Evolutionary conservation across 2,797 vertebrate species (phyloP).

Genomic region (Tolypeutes matacus): DNA sequence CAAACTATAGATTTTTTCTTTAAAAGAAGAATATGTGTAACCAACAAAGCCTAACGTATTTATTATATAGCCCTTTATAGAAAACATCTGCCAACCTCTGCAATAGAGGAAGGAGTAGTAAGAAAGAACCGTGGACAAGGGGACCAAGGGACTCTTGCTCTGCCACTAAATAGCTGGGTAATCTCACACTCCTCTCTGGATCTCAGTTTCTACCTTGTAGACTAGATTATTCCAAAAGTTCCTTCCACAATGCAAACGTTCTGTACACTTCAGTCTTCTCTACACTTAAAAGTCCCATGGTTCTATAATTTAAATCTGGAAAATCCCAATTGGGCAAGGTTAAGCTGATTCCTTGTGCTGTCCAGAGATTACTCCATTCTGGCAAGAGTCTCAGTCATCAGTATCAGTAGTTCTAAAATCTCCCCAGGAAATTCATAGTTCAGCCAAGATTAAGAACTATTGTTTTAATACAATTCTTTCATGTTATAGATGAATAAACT

Average conservation of each 20-base stretch:
- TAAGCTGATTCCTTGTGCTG: not conserved
- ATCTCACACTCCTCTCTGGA: not conserved
- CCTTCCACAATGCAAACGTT: slow-evolving; percentile 24
- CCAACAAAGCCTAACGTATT: not conserved
- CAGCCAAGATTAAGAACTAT: not conserved
- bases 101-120: not conserved
- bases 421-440: not conserved
- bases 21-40: slow-evolving; percentile 17
- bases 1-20: slow-evolving; percentile 46
- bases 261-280: not conserved
- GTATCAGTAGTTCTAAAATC: not conserved
- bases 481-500: slow-evolving; percentile 59
- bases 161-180: slow-evolving; percentile 15
- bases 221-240: slow-evolving; percentile 4
- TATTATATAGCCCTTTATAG: slow-evolving; percentile 12
- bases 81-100: not conserved
- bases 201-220: slow-evolving; percentile 46
- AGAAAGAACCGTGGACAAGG: not conserved
- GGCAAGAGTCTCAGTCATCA: not conserved
- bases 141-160: not conserved
- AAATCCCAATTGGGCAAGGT: slow-evolving; percentile 17
- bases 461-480: not conserved
- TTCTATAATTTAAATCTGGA: slow-evolving; percentile 41
- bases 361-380: slow-evolving; percentile 50
- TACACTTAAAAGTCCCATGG: slow-evolving; percentile 28